Evolutionary conservation across 2,797 vertebrate species (phyloP).

Genomic region (Sciurus vulgaris): DNA sequence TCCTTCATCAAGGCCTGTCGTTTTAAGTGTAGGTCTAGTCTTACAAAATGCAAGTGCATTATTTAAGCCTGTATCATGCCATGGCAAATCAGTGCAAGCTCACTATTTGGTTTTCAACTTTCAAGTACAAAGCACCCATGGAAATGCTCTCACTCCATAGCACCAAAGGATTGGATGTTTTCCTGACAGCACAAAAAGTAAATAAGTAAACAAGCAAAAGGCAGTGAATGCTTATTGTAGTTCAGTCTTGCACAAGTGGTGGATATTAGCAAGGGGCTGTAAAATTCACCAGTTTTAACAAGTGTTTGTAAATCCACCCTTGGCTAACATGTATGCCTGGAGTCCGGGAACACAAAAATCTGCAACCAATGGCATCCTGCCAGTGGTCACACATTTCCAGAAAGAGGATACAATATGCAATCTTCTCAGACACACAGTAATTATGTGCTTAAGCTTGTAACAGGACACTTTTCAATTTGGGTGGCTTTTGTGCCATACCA

Average conservation of each 20-base stretch:
- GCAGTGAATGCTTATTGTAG: constrained; percentile 16
- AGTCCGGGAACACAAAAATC: constrained; percentile 66
- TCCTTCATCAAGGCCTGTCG: constrained; percentile 53
- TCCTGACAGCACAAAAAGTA: constrained; percentile 84
- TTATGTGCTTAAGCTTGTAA: constrained; percentile 62
- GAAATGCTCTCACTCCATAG: constrained; percentile 56
- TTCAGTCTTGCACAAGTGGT: constrained; percentile 14
- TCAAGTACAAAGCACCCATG: constrained; percentile 31
- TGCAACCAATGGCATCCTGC: constrained; percentile 65
- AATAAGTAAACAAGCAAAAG: constrained; percentile 62
- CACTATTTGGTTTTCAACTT: constrained; percentile 53
- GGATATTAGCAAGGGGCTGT: constrained; percentile 61
- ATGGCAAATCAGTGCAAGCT: constrained; percentile 58
- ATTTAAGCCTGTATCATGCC: constrained; percentile 65
- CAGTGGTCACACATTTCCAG: constrained; percentile 51
- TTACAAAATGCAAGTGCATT: constrained; percentile 78
- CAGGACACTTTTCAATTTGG: constrained; percentile 47
- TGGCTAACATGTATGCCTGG: constrained; percentile 71
- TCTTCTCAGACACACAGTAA: constrained; percentile 67
- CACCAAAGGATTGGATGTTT: constrained; percentile 79
- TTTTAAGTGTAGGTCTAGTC: constrained; percentile 76
- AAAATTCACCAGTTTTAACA: constrained; percentile 54
- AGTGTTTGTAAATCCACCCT: constrained; percentile 65
- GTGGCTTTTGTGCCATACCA: constrained; percentile 65
- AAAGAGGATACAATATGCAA: constrained; percentile 56